phyloP scores from a whole-genome alignment of 2,888 invertebrate genomes.

The Leptogaster cylindrica region DNA sequence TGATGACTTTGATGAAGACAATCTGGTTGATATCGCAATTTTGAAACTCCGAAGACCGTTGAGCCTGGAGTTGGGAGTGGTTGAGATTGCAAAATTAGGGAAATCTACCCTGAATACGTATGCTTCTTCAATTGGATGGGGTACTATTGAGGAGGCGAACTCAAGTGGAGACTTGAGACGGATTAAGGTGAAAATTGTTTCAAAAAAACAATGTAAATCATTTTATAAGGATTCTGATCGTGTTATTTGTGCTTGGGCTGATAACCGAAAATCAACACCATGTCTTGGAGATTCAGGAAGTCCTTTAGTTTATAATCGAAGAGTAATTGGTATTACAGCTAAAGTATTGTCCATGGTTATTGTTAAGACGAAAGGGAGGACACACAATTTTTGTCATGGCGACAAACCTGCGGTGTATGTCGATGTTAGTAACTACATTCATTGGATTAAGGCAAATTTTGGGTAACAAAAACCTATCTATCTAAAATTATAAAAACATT shows the following conservation, averaged over 20 bases:
- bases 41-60: no score
- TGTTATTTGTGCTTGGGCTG: constrained; percentile 71
- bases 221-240: constrained; percentile 52
- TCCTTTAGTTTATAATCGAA: constrained; percentile 55
- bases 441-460: no score
- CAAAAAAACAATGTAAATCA: neutral
- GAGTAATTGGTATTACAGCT: constrained; percentile 62
- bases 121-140: constrained; percentile 19
- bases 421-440: neutral
- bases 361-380: neutral
- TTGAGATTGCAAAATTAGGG: no score
- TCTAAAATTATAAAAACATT: no score
- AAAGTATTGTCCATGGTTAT: neutral
- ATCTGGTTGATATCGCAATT: no score
- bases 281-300: constrained; percentile 58
- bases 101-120: neutral
- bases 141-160: neutral
- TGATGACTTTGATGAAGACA: no score
- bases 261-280: constrained; percentile 62
- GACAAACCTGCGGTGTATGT: constrained; percentile 7
- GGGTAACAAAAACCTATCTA: no score
- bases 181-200: neutral
- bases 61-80: no score
- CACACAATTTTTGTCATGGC: neutral
- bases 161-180: neutral